These are phyloP conservation scores for Thalassophryne amazonica DNA, from an alignment of 2,797 vertebrate species.

Conservation along the genomic window DNA sequence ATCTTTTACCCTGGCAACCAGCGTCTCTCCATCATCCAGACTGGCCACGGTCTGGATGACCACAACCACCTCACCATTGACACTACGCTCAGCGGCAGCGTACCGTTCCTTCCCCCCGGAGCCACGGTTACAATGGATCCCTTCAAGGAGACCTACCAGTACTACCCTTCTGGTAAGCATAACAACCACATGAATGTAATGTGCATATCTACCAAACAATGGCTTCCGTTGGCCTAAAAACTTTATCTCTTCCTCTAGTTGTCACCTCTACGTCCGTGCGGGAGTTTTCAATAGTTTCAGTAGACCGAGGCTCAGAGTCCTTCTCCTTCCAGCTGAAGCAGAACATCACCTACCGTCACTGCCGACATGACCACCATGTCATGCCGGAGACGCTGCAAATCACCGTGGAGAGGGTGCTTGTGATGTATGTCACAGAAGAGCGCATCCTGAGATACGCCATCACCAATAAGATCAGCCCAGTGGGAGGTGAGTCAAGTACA, in stretches of 20 bases:
- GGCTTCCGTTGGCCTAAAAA: not conserved
- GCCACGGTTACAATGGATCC: slow-evolving; percentile 82
- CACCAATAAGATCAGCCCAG: slow-evolving; percentile 83
- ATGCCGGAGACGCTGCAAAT: slow-evolving; percentile 75
- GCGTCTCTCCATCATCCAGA: slow-evolving; percentile 83
- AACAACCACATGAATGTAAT: not conserved
- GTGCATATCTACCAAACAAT: not conserved
- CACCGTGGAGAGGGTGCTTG: slow-evolving; percentile 82
- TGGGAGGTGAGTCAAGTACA: slow-evolving; percentile 78
- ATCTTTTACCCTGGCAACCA: slow-evolving; percentile 88
- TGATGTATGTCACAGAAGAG: slow-evolving; percentile 87
- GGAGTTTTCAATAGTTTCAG: slow-evolving; percentile 76
- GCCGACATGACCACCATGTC: slow-evolving; percentile 65
- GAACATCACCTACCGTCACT: slow-evolving; percentile 86
- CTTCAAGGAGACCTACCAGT: slow-evolving; percentile 89
- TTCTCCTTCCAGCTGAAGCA: slow-evolving; percentile 85
- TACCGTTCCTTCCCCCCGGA: slow-evolving; percentile 82
- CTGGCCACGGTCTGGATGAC: slow-evolving; percentile 81
- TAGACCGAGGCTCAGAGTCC: slow-evolving; percentile 75
- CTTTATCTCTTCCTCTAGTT: slow-evolving; percentile 55
- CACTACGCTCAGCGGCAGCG: slow-evolving; percentile 81
- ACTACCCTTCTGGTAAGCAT: slow-evolving; percentile 84
- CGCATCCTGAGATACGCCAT: slow-evolving; percentile 88
- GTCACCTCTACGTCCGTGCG: slow-evolving; percentile 82
- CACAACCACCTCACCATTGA: slow-evolving; percentile 87